phyloP scores from a whole-genome alignment of 2,888 invertebrate species.

The Apeira syringaria region DNA sequence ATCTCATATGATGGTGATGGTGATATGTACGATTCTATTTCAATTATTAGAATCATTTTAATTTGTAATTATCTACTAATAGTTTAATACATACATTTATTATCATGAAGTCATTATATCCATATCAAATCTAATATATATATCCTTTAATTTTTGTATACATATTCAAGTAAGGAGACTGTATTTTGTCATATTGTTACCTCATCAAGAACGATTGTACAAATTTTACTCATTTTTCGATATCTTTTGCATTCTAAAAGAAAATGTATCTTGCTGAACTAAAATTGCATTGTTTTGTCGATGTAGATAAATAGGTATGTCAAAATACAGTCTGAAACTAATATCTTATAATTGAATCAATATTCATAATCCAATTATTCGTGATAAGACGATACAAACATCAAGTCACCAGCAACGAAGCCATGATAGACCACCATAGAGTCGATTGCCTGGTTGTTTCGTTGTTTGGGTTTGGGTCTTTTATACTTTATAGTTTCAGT shows the following conservation, averaged over 20 bases:
- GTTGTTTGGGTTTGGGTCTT: no score
- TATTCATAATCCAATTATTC: slow-evolving; percentile 24
- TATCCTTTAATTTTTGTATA: slow-evolving; percentile 3
- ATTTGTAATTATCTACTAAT: background rate
- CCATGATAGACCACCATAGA: no score
- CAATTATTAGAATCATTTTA: no score
- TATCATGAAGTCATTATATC: background rate
- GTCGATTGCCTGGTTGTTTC: no score
- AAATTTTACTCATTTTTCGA: no score
- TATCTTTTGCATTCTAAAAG: no score
- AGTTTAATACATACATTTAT: slow-evolving; percentile 4
- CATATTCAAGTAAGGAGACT: slow-evolving; percentile 5
- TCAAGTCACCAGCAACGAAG: slow-evolving; percentile 16
- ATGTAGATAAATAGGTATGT: no score
- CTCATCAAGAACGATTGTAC: background rate
- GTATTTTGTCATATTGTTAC: slow-evolving; percentile 7
- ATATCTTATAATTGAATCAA: slow-evolving; percentile 10
- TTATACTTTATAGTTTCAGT: no score
- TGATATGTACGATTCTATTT: slow-evolving; percentile 7
- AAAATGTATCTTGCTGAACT: no score
- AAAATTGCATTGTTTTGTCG: no score
- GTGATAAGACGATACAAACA: slow-evolving; percentile 31
- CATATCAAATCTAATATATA: slow-evolving; percentile 4
- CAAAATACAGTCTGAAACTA: slow-evolving; percentile 22
- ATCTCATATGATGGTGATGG: slow-evolving; percentile 19